These are phyloP conservation scores for Lytechinus pictus DNA, from an alignment of 35 echinoderm and acorn worm species.

Conservation along the genomic window DNA sequence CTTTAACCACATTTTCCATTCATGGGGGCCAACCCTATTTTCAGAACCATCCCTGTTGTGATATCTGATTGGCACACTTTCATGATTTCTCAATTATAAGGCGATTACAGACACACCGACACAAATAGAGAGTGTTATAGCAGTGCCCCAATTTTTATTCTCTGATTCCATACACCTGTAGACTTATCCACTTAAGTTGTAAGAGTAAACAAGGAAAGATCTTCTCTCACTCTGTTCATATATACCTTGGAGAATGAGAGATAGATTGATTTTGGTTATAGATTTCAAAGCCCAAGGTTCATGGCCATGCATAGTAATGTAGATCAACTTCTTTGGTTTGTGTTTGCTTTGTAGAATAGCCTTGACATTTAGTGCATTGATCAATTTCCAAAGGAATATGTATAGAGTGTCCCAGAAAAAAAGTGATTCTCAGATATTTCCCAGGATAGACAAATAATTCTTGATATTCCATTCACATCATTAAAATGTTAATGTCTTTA, in stretches of 20 bases:
- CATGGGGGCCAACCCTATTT: too few relatives aligned
- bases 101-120: too few relatives aligned
- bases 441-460: too few relatives aligned
- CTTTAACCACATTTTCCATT: too few relatives aligned
- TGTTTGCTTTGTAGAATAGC: background rate
- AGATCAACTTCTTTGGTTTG: background rate
- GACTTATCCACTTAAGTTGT: background rate
- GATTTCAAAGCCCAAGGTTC: background rate
- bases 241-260: background rate
- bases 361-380: background rate
- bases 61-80: too few relatives aligned
- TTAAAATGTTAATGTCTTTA: too few relatives aligned
- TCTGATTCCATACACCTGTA: background rate
- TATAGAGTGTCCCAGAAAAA: too few relatives aligned
- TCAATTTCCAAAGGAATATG: background rate
- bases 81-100: too few relatives aligned
- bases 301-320: background rate
- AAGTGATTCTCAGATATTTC: too few relatives aligned
- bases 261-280: background rate
- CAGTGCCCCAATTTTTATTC: background rate
- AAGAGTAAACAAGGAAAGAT: background rate
- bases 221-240: background rate
- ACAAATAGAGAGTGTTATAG: background rate
- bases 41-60: too few relatives aligned
- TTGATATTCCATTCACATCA: too few relatives aligned